Conservation (phyloP, 2,888 invertebrate genomes). For the Metalampra italica region DNA sequence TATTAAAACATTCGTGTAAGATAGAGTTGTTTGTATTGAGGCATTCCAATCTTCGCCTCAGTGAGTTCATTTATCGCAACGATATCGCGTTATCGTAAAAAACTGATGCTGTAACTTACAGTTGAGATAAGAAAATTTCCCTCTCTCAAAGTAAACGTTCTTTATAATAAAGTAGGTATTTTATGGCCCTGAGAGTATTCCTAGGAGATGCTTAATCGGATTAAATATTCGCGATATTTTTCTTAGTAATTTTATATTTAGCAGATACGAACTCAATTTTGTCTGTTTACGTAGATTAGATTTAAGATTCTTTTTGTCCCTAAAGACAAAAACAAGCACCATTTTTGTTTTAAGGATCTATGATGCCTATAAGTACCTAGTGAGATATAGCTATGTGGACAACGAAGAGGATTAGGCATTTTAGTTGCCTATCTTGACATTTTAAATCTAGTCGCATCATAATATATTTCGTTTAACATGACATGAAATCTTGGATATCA, state of each 20-base stretch:
- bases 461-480: neutral
- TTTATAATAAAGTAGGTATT: neutral
- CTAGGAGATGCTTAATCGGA: neutral
- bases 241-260: too few species aligned
- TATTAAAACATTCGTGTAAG: neutral
- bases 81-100: constrained; percentile 9
- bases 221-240: too few species aligned
- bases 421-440: neutral
- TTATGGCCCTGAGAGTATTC: neutral
- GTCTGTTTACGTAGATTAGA: too few species aligned
- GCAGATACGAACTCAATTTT: too few species aligned
- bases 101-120: constrained; percentile 10
- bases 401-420: too few species aligned
- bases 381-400: too few species aligned
- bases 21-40: neutral
- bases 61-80: constrained; percentile 3
- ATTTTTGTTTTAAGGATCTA: too few species aligned
- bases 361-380: too few species aligned
- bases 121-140: constrained; percentile 1
- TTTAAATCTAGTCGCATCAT: neutral
- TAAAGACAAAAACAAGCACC: too few species aligned
- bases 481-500: neutral
- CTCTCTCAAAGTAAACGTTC: constrained; percentile 4
- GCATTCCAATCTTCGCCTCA: neutral
- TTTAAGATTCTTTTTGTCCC: too few species aligned